Base-by-base conservation (phyloP, 2,113 vertebrate genomes). In the Hipposideros armiger region DNA sequence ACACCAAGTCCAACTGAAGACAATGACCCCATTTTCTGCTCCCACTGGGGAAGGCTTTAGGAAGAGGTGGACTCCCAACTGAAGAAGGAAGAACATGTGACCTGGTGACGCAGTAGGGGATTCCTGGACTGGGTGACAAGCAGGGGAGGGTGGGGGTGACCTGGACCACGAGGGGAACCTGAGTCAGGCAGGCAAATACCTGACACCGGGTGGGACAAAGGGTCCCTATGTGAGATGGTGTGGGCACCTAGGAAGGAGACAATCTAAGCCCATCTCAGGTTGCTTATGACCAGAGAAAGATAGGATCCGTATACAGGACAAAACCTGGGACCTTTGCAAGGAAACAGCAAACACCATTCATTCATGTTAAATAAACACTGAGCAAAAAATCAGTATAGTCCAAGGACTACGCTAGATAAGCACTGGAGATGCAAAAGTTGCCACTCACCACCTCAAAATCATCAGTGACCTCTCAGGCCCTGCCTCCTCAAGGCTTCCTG, bases 381-480 rank as follows among this genome's bases (percentile, higher is more conserved):
- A 66, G 14, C 42, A 47, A 67, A 62, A 72, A 83, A n/a, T 22
- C 77, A 52, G 10, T 11, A 8, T 4, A 69, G 70, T 32, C 36
- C 26, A 73, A 69, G n/a, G 20, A 11, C 6, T 36, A 36, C 15
- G n/a, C 30, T 54, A 15, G 58, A 36, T 17, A 45, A 22, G 45
- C 1, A 0, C 30, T 40, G 47, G 40, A 11, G 16, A 58, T 4
- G 32, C 54, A 32, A 47, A 15, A 13, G 7, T 42, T 54, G 40
- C 52, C 72, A 70, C 87, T n/a, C 60, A 54, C 73, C 10, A 19
- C 19, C 85, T 81, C 28, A 6, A 32, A 50, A 40, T 11, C 19
- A 0, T 9, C 15, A 10, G 15, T 14, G 16, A 66, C 13, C 6
- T 16, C 32, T 22, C 9, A 42, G 30, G n/a, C 28, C 36, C n/a